Conservation (phyloP, 2,888 invertebrate genomes). For the Brenthis daphne region DNA sequence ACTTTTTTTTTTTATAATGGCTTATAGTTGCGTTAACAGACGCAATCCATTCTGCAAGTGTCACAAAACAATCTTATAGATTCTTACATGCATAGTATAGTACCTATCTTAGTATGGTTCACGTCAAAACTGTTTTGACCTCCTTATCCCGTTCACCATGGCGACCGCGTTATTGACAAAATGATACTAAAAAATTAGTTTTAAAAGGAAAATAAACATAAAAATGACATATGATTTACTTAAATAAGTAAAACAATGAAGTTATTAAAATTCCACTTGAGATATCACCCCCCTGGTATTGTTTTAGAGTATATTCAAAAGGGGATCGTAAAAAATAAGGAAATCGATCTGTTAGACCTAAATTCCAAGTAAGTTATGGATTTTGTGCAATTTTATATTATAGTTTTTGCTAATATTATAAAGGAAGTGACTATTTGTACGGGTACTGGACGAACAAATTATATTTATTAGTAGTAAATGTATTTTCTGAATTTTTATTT, state of each 20-base stretch:
- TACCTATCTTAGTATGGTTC: neutral
- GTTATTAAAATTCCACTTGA: constrained; percentile 85
- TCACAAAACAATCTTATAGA: too few relatives aligned
- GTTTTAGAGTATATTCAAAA: constrained; percentile 84
- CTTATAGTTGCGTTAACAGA: too few relatives aligned
- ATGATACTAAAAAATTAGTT: constrained; percentile 46
- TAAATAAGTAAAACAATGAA: constrained; percentile 75
- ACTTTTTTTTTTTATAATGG: too few relatives aligned
- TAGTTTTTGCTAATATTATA: too few relatives aligned
- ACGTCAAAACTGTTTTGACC: constrained; percentile 23
- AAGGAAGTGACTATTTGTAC: too few relatives aligned
- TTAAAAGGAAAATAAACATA: constrained; percentile 34
- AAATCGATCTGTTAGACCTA: constrained; percentile 85
- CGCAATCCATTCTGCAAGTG: too few relatives aligned
- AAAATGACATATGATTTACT: constrained; percentile 4
- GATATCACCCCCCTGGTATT: constrained; percentile 88
- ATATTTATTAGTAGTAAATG: too few relatives aligned
- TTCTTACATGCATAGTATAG: neutral
- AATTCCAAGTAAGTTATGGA: constrained; percentile 77
- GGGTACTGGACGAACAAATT: too few relatives aligned
- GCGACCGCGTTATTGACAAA: constrained; percentile 67
- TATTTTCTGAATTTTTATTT: too few relatives aligned
- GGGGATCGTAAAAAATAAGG: constrained; percentile 81
- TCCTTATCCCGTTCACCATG: constrained; percentile 47
- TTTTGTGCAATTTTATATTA: constrained; percentile 14